phyloP scores from a whole-genome alignment of 2,797 vertebrate species.

The Enteromius anoplus region DNA sequence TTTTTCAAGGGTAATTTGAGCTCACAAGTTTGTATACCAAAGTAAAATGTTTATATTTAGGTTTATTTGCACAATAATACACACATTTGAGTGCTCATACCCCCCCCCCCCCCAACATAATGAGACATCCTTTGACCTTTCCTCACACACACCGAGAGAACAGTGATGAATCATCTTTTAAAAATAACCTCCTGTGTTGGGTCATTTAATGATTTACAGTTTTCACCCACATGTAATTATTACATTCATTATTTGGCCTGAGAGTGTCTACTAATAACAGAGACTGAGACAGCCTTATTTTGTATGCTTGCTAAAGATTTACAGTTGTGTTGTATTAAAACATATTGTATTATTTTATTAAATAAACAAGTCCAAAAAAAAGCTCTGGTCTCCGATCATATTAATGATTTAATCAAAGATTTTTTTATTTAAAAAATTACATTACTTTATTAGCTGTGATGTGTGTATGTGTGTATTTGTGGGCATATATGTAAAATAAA shows the following conservation, averaged over 20 bases:
- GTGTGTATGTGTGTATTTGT: too few species aligned
- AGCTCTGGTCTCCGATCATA: background rate
- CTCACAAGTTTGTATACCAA: background rate
- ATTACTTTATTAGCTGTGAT: background rate
- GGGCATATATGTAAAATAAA: too few species aligned
- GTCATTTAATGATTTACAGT: constrained; percentile 82
- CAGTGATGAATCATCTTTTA: constrained; percentile 81
- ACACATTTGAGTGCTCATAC: background rate
- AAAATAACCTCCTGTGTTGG: constrained; percentile 79
- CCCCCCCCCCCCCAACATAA: constrained; percentile 61
- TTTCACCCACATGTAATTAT: constrained; percentile 77
- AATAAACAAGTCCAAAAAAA: background rate
- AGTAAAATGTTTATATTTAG: background rate
- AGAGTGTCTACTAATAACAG: constrained; percentile 19
- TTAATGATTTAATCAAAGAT: background rate
- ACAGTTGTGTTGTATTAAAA: background rate
- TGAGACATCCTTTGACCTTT: constrained; percentile 80
- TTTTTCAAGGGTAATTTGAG: background rate
- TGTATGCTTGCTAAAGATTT: background rate
- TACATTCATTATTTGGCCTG: constrained; percentile 74
- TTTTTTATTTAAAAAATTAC: background rate
- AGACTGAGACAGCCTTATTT: constrained; percentile 3
- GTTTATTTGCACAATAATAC: background rate
- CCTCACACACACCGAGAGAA: constrained; percentile 75
- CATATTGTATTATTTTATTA: background rate